Evolutionary conservation across 2,888 invertebrate genomes (phyloP), one percentile per base, ranked within the genome.

Genomic region (Cartodere bifasciata): DNA sequence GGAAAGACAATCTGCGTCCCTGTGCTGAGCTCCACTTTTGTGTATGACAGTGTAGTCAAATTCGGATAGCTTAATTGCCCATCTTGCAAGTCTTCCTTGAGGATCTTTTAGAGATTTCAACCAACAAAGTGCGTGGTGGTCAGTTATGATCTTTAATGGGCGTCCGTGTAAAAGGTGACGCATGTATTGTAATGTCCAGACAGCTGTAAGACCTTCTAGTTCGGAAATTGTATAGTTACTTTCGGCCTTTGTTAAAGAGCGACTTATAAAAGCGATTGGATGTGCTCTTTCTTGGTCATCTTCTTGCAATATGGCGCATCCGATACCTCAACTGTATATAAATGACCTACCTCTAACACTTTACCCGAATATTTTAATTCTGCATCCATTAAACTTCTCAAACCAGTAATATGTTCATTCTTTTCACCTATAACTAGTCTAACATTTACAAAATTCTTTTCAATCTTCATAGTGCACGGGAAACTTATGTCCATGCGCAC

Each of bases 191-290:
- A 38, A 14, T 10, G 16, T 49, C 42, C 47, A 58, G 5, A 48
- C 35, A 12, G 53, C 37, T 16, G 47, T 45, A 16, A 50, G 37
- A 3, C 51, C 53, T 41, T 60, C 56, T 38, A 54, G 47, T 30
- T 58, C 52, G 9, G 53, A 38, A 39, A 55, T 52, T 11, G 49
- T 46, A 40, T 58, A 57, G n/a, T 46, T 47, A 14, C 36, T 37
- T 38, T 58, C 56, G 20, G 7, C n/a, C n/a, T 20, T 20, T n/a
- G 20, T 7, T 7, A 20, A n/a, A n/a, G 7, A 7, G n/a, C 4
- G 49, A 36, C 26, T 38, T 37, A 53, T 51, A 42, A 49, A 56
- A 3, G 49, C 49, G 24, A 56, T 48, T 1, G 55, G 54, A 37
- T 47, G 37, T 33, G 52, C 49, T 11, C 38, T 32, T 5, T 47